Evolutionary conservation across 2,797 vertebrate genomes (phyloP), one percentile per base, ranked within the genome.

Genomic region (Mus caroli): DNA sequence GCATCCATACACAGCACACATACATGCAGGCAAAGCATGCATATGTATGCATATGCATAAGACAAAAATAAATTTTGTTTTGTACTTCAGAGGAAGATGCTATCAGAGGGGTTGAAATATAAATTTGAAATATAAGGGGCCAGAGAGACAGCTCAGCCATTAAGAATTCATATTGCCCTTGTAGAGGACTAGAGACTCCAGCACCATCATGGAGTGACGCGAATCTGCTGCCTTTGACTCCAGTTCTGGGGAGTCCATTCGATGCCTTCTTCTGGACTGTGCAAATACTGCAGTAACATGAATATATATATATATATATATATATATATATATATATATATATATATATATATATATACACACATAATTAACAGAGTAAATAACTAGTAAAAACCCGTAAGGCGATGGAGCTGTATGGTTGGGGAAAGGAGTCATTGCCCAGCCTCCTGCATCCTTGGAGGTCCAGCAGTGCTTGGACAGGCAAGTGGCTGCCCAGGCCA

Each of bases 401-500:
- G n/a, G n/a, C 22, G 40, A 28, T 76, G 17, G 56, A 6, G 73
- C 92, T 80, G 50, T n/a, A 28, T 54, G 37, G 26, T 31, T 24
- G 11, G 6, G 40, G 3, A 1, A 17, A 4, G 24, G 17, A 26
- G 7, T 19, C 1, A 22, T 3, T 14, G 31, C 54, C 88, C 77
- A 28, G 91, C 80, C 82, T 40, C 0, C 0, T 52, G 76, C 90
- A 0, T 87, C 88, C 90, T 94, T 3, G 96, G 96, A 97, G 89
- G 97, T 98, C 97, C 94, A 28, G 34, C 78, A 9, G 58, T 91
- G 79, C 76, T 87, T 3, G 2, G 91, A 90, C 98, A 92, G 98
- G 75, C 98, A 96, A 98, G 97, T 97, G 98, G 98, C 98, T 90
- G 97, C 96, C 82, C 6, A 52, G 73, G 86, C 96, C 86, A 73